Evolutionary conservation across 2,113 vertebrate species (phyloP), one percentile per base, ranked within the genome.

Genomic region (Melanotaenia duboulayi): DNA sequence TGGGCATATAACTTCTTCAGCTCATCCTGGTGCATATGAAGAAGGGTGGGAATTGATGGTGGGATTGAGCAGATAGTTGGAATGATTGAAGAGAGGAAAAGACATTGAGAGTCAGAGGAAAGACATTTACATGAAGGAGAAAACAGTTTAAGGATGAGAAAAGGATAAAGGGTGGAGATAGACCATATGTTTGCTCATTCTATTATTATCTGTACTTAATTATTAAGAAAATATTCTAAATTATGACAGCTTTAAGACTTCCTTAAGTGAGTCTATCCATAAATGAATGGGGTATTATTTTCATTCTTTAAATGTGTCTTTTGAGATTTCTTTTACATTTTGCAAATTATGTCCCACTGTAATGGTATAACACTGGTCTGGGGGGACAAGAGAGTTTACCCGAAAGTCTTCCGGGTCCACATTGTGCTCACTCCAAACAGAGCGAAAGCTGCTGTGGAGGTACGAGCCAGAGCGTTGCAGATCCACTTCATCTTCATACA

Each of bases 341-440:
- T 76, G 50, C 44, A 58, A 77, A 65, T 76, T 12, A 46, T 67
- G 24, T 60, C 55, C 70, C 12, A 64, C 2, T 32, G 63, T 4
- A 74, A 83, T 74, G 32, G 75, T 61, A 76, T 70, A 74, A 39
- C 65, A 80, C 82, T 51, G 65, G 42, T 85, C 54, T 70, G 58
- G 58, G 42, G 40, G 65, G 32, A 65, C 25, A 39, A 78, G 48
- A 35, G 68, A 8, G 28, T 91, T 94, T 95, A 99, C 98, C 95
- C 96, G 93, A 77, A 99, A 97, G 90, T 99, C 98, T 76, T 97
- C 96, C 1, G 97, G 94, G 85, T 99, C 97, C 89, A 98, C 92
- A 60, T 95, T 97, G 90, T 42, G 96, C 72, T 98, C 96, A 12
- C 95, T 99, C 96, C 96, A 97, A 44, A 92, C 95, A 0, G 98